These are phyloP conservation scores for Steatornis caripensis DNA, from an alignment of 2,113 vertebrate species.

Conservation along the genomic window DNA sequence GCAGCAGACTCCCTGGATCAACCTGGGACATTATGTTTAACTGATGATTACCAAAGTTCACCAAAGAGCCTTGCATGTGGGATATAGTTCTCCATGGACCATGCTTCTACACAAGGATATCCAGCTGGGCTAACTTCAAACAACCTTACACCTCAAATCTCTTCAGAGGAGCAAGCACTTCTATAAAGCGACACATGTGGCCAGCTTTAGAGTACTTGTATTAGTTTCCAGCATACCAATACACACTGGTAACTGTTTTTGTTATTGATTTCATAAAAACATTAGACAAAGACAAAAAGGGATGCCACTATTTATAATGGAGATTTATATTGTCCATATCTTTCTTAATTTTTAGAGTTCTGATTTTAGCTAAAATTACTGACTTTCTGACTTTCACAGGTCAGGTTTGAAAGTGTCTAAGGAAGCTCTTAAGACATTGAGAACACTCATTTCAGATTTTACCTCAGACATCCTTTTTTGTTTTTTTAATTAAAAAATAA, in stretches of 20 bases:
- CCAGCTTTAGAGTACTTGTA: background rate
- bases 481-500: background rate
- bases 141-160: background rate
- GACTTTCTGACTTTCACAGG: background rate
- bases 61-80: fast-evolving
- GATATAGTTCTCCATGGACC: background rate
- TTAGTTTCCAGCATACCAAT: background rate
- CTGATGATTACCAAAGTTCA: background rate
- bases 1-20: background rate
- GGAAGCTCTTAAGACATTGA: background rate
- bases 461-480: background rate
- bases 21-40: background rate
- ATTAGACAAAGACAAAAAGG: background rate
- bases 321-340: background rate
- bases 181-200: background rate
- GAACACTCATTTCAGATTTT: background rate
- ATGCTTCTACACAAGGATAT: background rate
- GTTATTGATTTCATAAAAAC: background rate
- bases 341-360: background rate
- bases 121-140: background rate
- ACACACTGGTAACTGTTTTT: background rate
- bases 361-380: background rate
- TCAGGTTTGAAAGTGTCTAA: background rate
- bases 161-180: background rate
- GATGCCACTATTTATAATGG: background rate